Evolutionary conservation across 2,797 vertebrate species (phyloP).

Genomic region (Odontamblyopus lacepedii): DNA sequence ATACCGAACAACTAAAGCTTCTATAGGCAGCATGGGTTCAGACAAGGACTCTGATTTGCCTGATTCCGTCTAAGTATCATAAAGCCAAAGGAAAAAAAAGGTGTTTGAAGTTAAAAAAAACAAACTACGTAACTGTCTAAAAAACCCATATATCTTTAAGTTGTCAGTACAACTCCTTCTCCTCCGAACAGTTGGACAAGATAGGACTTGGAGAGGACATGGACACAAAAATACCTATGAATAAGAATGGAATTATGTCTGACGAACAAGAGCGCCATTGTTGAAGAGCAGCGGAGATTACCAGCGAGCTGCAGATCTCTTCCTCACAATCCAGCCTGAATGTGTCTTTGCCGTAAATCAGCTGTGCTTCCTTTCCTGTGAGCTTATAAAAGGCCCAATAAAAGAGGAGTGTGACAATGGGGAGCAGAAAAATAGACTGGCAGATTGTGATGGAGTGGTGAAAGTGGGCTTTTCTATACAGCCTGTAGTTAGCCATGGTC

Average conservation of each 20-base stretch:
- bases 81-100: not conserved
- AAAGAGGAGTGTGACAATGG: conserved; percentile 29
- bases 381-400: conserved; percentile 29
- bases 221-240: conserved; percentile 23
- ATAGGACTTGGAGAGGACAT: conserved; percentile 13
- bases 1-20: not conserved
- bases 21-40: not conserved
- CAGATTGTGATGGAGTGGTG: conserved; percentile 19
- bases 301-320: conserved; percentile 20
- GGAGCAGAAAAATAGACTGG: conserved; percentile 23
- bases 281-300: conserved; percentile 30
- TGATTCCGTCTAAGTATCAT: not conserved
- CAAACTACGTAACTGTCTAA: not conserved
- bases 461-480: conserved; percentile 26
- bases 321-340: conserved; percentile 26
- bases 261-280: conserved; percentile 22
- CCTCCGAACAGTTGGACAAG: conserved; percentile 16
- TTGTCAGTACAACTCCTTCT: conserved; percentile 25
- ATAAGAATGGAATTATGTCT: conserved; percentile 23
- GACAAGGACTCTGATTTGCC: not conserved
- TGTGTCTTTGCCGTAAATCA: conserved; percentile 33
- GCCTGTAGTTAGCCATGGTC: conserved; percentile 17
- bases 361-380: conserved; percentile 16
- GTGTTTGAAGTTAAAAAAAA: not conserved
- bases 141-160: conserved; percentile 34